Conservation (phyloP, 1,140 invertebrate genomes). For the Druon quercuslanigerum region DNA sequence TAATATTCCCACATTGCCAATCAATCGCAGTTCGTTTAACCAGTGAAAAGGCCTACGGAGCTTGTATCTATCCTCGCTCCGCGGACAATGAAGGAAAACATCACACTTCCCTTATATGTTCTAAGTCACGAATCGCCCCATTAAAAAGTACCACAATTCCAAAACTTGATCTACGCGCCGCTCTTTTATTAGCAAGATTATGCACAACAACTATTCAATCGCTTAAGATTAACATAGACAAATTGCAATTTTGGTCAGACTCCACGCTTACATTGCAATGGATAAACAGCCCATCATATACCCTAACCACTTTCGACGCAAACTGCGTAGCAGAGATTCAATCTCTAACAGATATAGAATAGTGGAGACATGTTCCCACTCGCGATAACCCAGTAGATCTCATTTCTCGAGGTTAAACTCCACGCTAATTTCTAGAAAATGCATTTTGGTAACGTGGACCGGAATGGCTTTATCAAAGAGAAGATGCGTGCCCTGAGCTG, state of each 20-base stretch:
- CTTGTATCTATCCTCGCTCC: no score
- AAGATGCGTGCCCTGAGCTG: conserved; percentile 26
- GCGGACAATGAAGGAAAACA: no score
- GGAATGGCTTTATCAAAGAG: conserved; percentile 9
- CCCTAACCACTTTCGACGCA: conserved; percentile 12
- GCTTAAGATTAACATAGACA: not conserved
- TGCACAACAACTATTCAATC: not conserved
- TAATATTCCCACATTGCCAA: not conserved
- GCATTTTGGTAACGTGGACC: conserved; percentile 31
- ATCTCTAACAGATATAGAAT: not conserved
- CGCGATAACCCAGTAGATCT: conserved; percentile 36
- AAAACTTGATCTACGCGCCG: not conserved
- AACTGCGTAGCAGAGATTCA: conserved; percentile 34
- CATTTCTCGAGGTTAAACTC: conserved; percentile 5
- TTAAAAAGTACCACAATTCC: not conserved
- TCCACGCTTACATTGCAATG: conserved; percentile 34
- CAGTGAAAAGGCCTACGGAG: no score
- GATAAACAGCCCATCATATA: conserved; percentile 26
- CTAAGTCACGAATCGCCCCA: not conserved
- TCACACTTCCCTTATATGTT: not conserved
- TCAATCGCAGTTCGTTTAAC: not conserved
- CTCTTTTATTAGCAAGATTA: not conserved
- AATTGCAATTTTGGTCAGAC: conserved; percentile 36
- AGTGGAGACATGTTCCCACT: conserved; percentile 33
- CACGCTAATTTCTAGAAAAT: not conserved